These are phyloP conservation scores for Sciurus vulgaris DNA, from an alignment of 2,797 vertebrate species.

Conservation along the genomic window DNA sequence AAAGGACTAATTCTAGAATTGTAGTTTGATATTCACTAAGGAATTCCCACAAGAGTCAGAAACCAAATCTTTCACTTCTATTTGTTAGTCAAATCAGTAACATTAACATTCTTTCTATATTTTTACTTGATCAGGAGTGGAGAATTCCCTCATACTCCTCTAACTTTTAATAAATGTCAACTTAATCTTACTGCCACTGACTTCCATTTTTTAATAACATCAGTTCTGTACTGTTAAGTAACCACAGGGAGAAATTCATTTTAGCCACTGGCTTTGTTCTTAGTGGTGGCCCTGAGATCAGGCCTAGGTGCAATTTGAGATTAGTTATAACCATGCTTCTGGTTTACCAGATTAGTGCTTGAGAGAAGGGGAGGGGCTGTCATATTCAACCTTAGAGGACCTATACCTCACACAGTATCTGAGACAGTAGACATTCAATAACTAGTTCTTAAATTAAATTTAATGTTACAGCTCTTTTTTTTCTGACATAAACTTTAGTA, in stretches of 20 bases:
- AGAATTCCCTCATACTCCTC: slow-evolving; percentile 46
- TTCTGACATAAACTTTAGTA: neutral
- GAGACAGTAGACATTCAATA: neutral
- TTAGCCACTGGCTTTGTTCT: neutral
- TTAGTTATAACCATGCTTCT: neutral
- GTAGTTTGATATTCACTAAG: slow-evolving; percentile 50
- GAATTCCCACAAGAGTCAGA: slow-evolving; percentile 15
- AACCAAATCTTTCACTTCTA: slow-evolving; percentile 1
- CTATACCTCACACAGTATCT: neutral
- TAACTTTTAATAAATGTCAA: slow-evolving; percentile 59
- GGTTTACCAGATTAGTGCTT: neutral
- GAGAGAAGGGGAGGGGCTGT: neutral
- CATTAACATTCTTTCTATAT: slow-evolving; percentile 42
- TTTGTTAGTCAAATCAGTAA: slow-evolving; percentile 64
- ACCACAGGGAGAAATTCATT: neutral
- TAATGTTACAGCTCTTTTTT: slow-evolving; percentile 35
- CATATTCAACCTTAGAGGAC: neutral
- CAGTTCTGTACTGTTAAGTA: neutral
- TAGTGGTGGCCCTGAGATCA: neutral
- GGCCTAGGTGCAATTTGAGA: neutral
- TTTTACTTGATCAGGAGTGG: slow-evolving; percentile 1
- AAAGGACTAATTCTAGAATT: neutral
- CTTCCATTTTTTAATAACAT: slow-evolving; percentile 39
- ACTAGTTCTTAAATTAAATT: neutral
- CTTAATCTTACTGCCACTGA: neutral